Base-by-base conservation (phyloP, 2,113 vertebrate genomes). In the Rhabdomys dilectus region DNA sequence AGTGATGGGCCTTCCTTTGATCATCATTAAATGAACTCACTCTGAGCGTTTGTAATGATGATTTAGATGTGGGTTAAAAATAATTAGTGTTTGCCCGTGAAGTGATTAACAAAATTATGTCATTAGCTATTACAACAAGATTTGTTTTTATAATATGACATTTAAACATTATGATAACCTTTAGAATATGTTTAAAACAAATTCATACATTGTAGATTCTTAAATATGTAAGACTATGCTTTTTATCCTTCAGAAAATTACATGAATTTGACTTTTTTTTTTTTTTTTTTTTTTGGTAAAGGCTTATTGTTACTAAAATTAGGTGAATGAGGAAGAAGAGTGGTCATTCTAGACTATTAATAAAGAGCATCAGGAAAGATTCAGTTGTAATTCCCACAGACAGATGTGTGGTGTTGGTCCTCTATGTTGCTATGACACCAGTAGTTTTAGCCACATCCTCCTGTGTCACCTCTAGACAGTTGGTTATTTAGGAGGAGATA, bases 61-160 rank as follows among this genome's bases (percentile, higher is more conserved):
- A 45, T 22, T 78, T 76, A 48, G 3, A 70, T 80, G 29, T 64
- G 48, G 88, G 36, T 81, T 36, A 56, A 89, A 60, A 72, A 72
- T 93, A 89, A 91, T 42, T 89, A 80, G 85, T 88, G 29, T 48
- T 95, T 93, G 77, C 89, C n/a, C 76, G 62, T 91, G 62, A 91
- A 34, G 9, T 93, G 68, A 13, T 88, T 93, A 58, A 62, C 45
- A 75, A 94, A 93, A 93, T n/a, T 66, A 75, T 8, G 19, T 76
- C 76, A 88, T 64, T 85, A 82, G 53, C 9, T 42, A 56, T 94
- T 15, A 88, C 39, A 73, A 51, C 48, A 93, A 91, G 75, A 84
- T 93, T 75, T 88, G 21, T 26, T 85, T 91, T 84, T 88, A 66
- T 39, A 72, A 48, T 89, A 64, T 22, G 81, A 76, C 62, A 45